Conservation (phyloP, 2,113 vertebrate genomes). For the Oplegnathus fasciatus region DNA sequence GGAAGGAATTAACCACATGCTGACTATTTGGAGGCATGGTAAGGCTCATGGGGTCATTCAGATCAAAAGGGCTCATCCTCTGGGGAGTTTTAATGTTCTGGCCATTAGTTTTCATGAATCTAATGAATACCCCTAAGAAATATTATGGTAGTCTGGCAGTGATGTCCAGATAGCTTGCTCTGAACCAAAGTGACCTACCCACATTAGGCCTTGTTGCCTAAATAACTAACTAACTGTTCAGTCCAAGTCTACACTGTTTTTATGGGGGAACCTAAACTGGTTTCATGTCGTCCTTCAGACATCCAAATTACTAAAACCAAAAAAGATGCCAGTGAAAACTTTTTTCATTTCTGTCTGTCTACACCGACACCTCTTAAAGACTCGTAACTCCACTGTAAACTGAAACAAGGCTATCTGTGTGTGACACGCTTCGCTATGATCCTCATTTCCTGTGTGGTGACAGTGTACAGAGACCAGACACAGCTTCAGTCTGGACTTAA, state of each 20-base stretch:
- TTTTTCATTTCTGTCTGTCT: neutral
- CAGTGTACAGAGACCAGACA: conserved; percentile 39
- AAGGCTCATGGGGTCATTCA: neutral
- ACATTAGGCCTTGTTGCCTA: too few species aligned
- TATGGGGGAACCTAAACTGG: neutral
- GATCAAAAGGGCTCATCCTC: neutral
- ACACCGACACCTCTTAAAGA: neutral
- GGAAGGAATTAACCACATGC: neutral
- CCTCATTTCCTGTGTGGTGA: conserved; percentile 38
- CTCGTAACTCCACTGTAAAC: too few species aligned
- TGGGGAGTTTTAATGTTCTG: too few species aligned
- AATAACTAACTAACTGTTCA: too few species aligned
- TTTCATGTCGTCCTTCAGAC: neutral
- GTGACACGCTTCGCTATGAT: conserved; percentile 21
- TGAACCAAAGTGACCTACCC: too few species aligned
- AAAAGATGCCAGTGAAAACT: neutral
- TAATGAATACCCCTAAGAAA: too few species aligned
- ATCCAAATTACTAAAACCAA: neutral
- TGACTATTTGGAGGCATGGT: neutral
- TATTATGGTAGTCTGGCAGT: too few species aligned
- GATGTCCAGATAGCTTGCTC: too few species aligned
- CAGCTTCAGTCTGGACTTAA: conserved; percentile 14
- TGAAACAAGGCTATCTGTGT: neutral
- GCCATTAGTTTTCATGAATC: too few species aligned
- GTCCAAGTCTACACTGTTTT: neutral